Conservation (phyloP, 1,140 invertebrate species). For the Apocrypta bakeri region DNA sequence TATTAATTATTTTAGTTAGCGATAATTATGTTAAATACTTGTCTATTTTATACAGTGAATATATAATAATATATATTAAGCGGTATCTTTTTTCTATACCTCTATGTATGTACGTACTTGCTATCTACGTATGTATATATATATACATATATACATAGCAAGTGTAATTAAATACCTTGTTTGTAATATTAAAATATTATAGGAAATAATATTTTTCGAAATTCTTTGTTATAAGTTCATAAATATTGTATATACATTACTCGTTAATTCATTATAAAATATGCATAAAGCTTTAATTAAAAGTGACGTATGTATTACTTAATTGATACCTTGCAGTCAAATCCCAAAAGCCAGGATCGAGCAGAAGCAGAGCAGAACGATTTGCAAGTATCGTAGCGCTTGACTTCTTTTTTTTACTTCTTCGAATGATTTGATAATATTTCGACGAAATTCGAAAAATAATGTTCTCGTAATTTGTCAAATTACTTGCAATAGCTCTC, state of each 20-base stretch:
- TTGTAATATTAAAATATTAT: constrained; percentile 18
- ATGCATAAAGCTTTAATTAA: too few relatives aligned
- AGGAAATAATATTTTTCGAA: constrained; percentile 8
- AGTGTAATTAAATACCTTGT: constrained; percentile 6
- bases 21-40: constrained; percentile 20
- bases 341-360: too few relatives aligned
- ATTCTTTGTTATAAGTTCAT: constrained; percentile 31
- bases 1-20: constrained; percentile 45
- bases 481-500: too few relatives aligned
- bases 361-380: too few relatives aligned
- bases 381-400: too few relatives aligned
- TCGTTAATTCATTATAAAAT: constrained; percentile 3
- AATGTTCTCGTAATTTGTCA: too few relatives aligned
- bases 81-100: background rate
- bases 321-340: too few relatives aligned
- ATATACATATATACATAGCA: constrained; percentile 33
- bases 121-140: too few relatives aligned
- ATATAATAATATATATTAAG: background rate
- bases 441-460: too few relatives aligned
- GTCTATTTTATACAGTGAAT: constrained; percentile 1
- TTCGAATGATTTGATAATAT: too few relatives aligned
- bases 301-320: too few relatives aligned
- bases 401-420: too few relatives aligned
- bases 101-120: constrained; percentile 32
- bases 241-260: constrained; percentile 44